Base-by-base conservation (phyloP, 23 tunicate genomes). In the Phallusia fumigata region DNA sequence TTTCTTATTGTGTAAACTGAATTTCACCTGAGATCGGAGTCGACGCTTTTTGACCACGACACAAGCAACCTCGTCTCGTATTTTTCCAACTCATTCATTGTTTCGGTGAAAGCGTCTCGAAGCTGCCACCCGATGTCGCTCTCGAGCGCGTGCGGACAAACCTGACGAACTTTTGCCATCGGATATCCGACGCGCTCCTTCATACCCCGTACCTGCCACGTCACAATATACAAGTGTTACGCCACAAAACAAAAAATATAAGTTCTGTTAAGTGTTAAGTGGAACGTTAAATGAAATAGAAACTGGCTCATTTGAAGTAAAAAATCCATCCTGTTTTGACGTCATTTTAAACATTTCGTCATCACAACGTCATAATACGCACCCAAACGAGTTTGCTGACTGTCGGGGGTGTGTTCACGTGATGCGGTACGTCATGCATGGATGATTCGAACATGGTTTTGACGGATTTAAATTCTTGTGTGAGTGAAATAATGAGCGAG, bases 101-200 rank as follows among this genome's bases (percentile, higher is more conserved):
- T 77, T 30, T 93, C 97, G 22, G 89, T 88, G 77, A 80, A 88
- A 18, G 90, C 92, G 75, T 88, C 92, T 19, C 98, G 82, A 30
- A 94, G 73, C 88, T 81, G 81, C 98, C 98, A 94, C 22, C 98
- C 98, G 32, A 90, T 81, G 81, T 94, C 98, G 52, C 94, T 89
- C 76, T 94, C 98, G 50, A 94, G 80, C 34, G 89, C 85, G 52
- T 94, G 94, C 16, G 94, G 90, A 82, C 94, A 94, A 72, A 84
- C 95, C 18, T 47, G 30, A 3, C 91, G 73, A 45, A 94, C 84
- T 80, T 89, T 89, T 6, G 74, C 33, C 95, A 94, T 94, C 49
- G 98, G 98, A 3, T 82, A 65, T 0, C 86, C 80, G 32, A 89
- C 86, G 21, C 98, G 65, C 40, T 89, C 88, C 73, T 94, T 94